These are phyloP conservation scores for Creontiades dilutus DNA, from an alignment of 2,888 invertebrate species.

Conservation along the genomic window DNA sequence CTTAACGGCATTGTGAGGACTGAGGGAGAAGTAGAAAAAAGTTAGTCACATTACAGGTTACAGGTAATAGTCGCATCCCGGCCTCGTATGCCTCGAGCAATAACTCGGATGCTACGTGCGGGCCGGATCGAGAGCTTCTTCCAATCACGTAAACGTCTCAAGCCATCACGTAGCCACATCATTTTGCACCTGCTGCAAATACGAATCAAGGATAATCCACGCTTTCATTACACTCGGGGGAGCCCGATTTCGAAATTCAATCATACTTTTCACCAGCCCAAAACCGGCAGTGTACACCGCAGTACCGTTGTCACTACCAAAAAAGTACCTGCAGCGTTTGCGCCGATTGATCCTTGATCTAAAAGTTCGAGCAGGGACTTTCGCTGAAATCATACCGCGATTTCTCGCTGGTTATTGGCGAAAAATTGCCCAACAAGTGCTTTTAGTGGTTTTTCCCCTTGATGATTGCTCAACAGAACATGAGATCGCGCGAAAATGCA, in stretches of 20 bases:
- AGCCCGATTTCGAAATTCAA: constrained; percentile 48
- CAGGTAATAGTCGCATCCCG: constrained; percentile 1
- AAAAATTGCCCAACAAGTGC: no score
- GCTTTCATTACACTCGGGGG: constrained; percentile 42
- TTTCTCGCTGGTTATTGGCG: background rate
- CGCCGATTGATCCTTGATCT: background rate
- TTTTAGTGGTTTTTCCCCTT: no score
- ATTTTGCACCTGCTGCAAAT: constrained; percentile 69
- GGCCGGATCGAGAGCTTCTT: constrained; percentile 44
- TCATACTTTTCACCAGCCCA: constrained; percentile 47
- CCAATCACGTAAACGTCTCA: constrained; percentile 60
- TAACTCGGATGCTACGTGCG: constrained; percentile 55
- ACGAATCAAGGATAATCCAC: constrained; percentile 64
- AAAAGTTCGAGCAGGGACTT: background rate
- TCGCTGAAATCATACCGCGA: background rate
- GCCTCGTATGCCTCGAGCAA: constrained; percentile 32
- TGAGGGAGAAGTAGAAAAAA: constrained; percentile 30
- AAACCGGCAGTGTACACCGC: background rate
- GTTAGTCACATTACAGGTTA: constrained; percentile 7
- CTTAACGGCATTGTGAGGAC: constrained; percentile 44
- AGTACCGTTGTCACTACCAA: background rate
- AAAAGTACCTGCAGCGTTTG: background rate
- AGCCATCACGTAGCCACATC: constrained; percentile 59
- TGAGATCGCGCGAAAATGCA: no score
- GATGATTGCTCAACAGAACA: no score